Evolutionary conservation across 2,797 vertebrate species (phyloP), one percentile per base, ranked within the genome.

Genomic region (Anguilla obscura): DNA sequence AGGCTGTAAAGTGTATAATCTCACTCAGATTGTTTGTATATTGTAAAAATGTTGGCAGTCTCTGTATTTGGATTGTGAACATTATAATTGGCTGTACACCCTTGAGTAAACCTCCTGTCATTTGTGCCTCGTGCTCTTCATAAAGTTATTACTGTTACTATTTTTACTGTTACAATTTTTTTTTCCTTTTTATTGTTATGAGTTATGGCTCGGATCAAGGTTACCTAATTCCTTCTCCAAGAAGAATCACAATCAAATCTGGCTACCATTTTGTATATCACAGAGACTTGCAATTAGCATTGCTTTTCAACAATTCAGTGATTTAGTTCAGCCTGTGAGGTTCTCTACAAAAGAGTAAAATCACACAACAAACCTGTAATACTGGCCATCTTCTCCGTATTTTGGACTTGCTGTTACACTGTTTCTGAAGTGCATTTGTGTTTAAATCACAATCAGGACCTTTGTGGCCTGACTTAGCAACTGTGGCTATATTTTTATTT

Each of bases 1-100:
- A 76, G 33, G 40, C 12, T n/a, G n/a, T 92, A 92, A 91, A 91
- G 90, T 18, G 79, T 6, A 18, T 86, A 86, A 86, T 86, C 88
- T 45, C 86, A 76, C 88, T 58, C 45, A 48, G 54, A 45, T 27
- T 85, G 58, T 36, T 27, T 87, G 16, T 86, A 48, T 86, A 63
- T 80, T 74, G 27, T 52, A 45, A 80, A 30, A 87, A 85, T 56
- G 1, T 88, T 56, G 24, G 30, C 60, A 48, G 60, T 84, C 79
- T 33, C 66, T 58, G 58, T 24, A 27, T 48, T 74, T 27, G 63
- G 24, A 82, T 16, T 84, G 58, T 36, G 54, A 83, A 52, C 48
- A 2, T 60, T 54, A 30, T 87, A 40, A 87, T 84, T 85, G 69
- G 85, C 69, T 83, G 16, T 33, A 45, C 76, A 82, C 58, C 58